Conservation (phyloP, 1,140 invertebrate genomes). For the Calephelis virginiensis region DNA sequence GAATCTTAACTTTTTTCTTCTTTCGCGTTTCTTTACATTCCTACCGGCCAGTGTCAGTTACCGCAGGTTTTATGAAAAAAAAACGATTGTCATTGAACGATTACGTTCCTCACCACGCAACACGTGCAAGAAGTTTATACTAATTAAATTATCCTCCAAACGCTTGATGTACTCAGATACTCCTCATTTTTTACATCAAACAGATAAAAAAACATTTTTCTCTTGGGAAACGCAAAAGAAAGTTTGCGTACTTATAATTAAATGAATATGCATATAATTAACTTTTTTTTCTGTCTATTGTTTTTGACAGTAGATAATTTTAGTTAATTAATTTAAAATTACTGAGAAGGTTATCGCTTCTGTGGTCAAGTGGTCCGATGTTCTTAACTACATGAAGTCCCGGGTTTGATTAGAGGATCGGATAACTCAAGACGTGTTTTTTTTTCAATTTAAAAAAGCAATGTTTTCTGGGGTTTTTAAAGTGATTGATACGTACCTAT, state of each 20-base stretch:
- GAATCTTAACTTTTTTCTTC: constrained; percentile 70
- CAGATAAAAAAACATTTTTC: constrained; percentile 2
- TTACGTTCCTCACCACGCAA: constrained; percentile 12
- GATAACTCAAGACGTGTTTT: too few relatives aligned
- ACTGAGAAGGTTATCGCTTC: neutral
- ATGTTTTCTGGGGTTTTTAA: too few relatives aligned
- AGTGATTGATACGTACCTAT: too few relatives aligned
- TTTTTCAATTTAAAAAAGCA: too few relatives aligned
- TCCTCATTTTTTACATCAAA: neutral
- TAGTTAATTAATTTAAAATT: neutral
- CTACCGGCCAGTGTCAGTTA: constrained; percentile 68
- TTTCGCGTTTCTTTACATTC: constrained; percentile 47
- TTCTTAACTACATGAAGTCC: too few relatives aligned
- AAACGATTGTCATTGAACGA: constrained; percentile 25
- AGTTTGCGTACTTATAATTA: constrained; percentile 7
- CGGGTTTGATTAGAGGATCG: too few relatives aligned
- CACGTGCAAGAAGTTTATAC: neutral
- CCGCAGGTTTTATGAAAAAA: constrained; percentile 47
- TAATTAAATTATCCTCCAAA: constrained; percentile 7
- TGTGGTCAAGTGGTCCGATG: too few relatives aligned
- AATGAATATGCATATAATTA: constrained; percentile 11
- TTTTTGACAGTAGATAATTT: neutral
- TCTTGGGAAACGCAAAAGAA: constrained; percentile 13
- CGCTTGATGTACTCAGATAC: too few relatives aligned
- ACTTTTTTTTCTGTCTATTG: neutral